phyloP scores from a whole-genome alignment of 1,140 invertebrate genomes.

The Prorops nasuta region DNA sequence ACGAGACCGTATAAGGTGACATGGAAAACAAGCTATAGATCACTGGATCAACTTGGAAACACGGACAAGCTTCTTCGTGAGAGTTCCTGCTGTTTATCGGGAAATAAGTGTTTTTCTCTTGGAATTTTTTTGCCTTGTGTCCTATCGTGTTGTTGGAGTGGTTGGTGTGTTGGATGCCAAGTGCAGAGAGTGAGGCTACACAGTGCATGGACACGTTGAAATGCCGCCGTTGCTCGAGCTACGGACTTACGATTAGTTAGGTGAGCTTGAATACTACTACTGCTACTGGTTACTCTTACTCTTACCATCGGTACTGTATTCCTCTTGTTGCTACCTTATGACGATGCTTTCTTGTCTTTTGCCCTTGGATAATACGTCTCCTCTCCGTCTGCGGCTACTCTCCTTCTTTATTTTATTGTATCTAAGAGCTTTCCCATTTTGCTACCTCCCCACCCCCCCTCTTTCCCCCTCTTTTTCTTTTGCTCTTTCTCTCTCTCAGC shows the following conservation, averaged over 20 bases:
- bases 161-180: no score
- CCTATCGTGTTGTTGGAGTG: no score
- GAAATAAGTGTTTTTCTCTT: no score
- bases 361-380: no score
- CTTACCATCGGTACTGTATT: slow-evolving; percentile 1
- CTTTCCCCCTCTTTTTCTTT: not conserved
- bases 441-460: not conserved
- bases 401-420: not conserved
- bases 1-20: no score
- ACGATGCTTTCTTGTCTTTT: slow-evolving; percentile 6
- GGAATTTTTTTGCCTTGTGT: no score
- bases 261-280: slow-evolving; percentile 30
- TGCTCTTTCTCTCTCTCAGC: slow-evolving; percentile 12
- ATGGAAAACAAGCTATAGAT: no score
- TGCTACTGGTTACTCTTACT: not conserved
- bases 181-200: slow-evolving; percentile 40
- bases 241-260: slow-evolving; percentile 53
- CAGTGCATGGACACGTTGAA: slow-evolving; percentile 47
- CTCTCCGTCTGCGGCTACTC: no score
- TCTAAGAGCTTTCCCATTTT: no score
- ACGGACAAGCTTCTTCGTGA: no score
- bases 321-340: not conserved
- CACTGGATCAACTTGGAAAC: no score
- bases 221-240: slow-evolving; percentile 50
- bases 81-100: no score